Evolutionary conservation across 2,888 invertebrate genomes (phyloP).

Genomic region (Noctua fimbriata): DNA sequence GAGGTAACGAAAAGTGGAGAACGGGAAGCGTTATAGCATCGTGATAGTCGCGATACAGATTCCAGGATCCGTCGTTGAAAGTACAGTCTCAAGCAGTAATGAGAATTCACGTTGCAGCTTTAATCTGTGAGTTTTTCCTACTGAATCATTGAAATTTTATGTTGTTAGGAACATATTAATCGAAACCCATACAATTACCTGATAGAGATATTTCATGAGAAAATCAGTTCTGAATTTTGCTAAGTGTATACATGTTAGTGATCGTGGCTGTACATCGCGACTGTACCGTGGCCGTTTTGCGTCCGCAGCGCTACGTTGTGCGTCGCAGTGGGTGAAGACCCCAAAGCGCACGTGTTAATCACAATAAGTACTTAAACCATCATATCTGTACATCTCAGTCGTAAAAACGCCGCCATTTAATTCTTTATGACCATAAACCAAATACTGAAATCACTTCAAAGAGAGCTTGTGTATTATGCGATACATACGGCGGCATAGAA

Average conservation of each 20-base stretch:
- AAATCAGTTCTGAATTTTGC: not conserved
- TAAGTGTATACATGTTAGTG: not conserved
- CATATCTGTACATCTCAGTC: constrained; percentile 76
- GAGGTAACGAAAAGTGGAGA: not conserved
- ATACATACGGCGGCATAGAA: constrained; percentile 45
- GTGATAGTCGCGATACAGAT: not conserved
- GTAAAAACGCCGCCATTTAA: constrained; percentile 79
- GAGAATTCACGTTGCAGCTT: not conserved
- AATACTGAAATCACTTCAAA: constrained; percentile 71
- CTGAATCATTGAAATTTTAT: not conserved
- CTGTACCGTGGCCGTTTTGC: not conserved
- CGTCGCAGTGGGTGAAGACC: not conserved
- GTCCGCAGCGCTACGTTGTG: not conserved
- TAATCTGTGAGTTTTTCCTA: not conserved
- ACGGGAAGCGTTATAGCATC: not conserved
- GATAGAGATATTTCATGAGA: not conserved
- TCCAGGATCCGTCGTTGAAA: not conserved
- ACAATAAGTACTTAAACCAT: constrained; percentile 71
- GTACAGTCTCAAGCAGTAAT: not conserved
- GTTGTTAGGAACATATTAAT: not conserved
- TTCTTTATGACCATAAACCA: constrained; percentile 73
- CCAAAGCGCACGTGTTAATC: constrained; percentile 63
- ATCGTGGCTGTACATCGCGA: too few species aligned
- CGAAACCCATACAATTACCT: not conserved
- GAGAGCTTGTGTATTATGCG: constrained; percentile 36